These are phyloP conservation scores for Enteromius afrohamiltoni DNA, from an alignment of 2,797 vertebrate genomes.

Conservation along the genomic window DNA sequence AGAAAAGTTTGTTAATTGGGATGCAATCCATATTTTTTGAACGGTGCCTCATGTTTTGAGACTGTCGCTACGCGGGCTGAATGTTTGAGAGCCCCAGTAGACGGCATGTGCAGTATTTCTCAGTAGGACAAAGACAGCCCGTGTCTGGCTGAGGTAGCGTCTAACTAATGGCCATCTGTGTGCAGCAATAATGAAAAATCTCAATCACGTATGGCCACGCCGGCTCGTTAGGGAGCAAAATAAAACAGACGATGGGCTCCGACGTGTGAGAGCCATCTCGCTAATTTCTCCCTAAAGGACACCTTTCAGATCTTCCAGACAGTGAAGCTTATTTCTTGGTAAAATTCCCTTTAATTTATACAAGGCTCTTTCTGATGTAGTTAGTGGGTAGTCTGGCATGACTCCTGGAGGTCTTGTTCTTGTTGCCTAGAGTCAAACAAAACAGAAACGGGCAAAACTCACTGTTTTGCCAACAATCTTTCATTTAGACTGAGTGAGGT, in stretches of 20 bases:
- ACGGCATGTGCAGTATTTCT: slow-evolving; percentile 57
- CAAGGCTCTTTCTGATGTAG: slow-evolving; percentile 17
- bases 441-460: slow-evolving; percentile 30
- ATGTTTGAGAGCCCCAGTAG: slow-evolving; percentile 51
- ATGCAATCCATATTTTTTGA: slow-evolving; percentile 31
- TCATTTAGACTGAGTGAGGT: slow-evolving; percentile 6
- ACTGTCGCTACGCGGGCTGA: slow-evolving; percentile 47
- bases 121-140: slow-evolving; percentile 61
- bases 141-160: slow-evolving; percentile 60
- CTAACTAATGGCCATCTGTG: slow-evolving; percentile 66
- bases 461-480: slow-evolving; percentile 40
- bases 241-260: slow-evolving; percentile 61
- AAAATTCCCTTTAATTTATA: slow-evolving; percentile 54
- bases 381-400: slow-evolving; percentile 30
- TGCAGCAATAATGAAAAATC: slow-evolving; percentile 66
- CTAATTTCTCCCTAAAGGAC: slow-evolving; percentile 64
- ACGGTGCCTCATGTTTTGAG: slow-evolving; percentile 53
- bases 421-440: slow-evolving; percentile 32
- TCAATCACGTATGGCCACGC: slow-evolving; percentile 61
- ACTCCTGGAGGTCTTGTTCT: slow-evolving; percentile 33
- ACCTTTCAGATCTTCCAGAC: slow-evolving; percentile 54
- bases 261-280: slow-evolving; percentile 54
- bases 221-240: slow-evolving; percentile 62
- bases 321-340: slow-evolving; percentile 43
- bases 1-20: slow-evolving; percentile 31